phyloP scores from a whole-genome alignment of 2,113 vertebrate species.

The Centrocercus urophasianus region DNA sequence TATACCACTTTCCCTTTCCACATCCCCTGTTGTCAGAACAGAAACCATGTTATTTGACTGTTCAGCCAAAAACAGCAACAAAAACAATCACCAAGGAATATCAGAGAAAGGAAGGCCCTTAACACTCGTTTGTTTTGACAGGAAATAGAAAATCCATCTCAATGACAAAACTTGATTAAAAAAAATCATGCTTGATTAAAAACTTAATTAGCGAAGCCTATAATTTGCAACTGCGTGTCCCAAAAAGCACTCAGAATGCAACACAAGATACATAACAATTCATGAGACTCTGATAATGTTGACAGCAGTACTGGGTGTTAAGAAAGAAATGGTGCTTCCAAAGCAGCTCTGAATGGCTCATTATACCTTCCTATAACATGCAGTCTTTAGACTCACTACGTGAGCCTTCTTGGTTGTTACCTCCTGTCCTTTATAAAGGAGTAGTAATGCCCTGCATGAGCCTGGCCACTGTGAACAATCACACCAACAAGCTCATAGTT shows the following conservation, averaged over 20 bases:
- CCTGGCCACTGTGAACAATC: slow-evolving; percentile 97
- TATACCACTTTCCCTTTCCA: slow-evolving; percentile 95
- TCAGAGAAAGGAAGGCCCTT: not conserved
- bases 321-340: not conserved
- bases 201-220: not conserved
- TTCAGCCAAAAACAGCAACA: not conserved
- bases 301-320: not conserved
- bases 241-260: not conserved
- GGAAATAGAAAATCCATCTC: not conserved
- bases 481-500: slow-evolving; percentile 98
- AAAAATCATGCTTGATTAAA: not conserved
- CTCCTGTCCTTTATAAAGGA: slow-evolving; percentile 98
- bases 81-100: not conserved
- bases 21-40: slow-evolving; percentile 81
- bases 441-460: slow-evolving; percentile 97
- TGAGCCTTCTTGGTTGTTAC: slow-evolving; percentile 65
- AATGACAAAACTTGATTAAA: not conserved
- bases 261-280: not conserved
- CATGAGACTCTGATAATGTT: not conserved
- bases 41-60: not conserved
- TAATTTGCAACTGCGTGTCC: not conserved
- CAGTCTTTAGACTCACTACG: rapidly evolving
- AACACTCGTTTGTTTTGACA: not conserved
- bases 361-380: not conserved
- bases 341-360: not conserved